Conservation (phyloP, 2,113 vertebrate genomes). For the Chlamydotis undulata region DNA sequence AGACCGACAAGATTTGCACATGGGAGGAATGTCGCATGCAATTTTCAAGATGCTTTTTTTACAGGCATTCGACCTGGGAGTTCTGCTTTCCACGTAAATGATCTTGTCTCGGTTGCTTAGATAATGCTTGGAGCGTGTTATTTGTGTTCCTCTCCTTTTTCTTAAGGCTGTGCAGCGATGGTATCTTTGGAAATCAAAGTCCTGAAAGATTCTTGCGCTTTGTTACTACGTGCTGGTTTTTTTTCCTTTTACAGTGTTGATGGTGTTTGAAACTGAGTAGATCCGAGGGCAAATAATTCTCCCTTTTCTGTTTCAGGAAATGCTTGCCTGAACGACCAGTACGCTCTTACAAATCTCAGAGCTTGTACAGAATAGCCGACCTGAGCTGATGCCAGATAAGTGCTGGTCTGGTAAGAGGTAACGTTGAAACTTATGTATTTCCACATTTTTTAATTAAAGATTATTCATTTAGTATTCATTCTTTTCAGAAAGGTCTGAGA, state of each 20-base stretch:
- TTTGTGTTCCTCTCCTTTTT: not conserved
- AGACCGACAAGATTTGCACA: fast-evolving
- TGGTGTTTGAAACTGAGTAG: not conserved
- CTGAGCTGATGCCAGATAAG: not conserved
- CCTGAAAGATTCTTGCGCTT: not conserved
- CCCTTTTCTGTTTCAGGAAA: not conserved
- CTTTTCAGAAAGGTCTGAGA: not conserved
- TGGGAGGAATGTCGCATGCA: not conserved
- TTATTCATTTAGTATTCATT: not conserved
- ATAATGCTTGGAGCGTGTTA: not conserved
- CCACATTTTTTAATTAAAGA: not conserved
- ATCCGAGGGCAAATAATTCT: not conserved
- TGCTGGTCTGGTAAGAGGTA: not conserved
- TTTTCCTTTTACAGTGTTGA: not conserved
- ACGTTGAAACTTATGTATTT: not conserved
- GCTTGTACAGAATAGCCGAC: not conserved
- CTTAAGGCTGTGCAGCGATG: fast-evolving
- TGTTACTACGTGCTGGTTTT: not conserved
- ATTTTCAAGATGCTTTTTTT: not conserved
- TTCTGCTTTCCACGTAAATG: not conserved
- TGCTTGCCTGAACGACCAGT: not conserved
- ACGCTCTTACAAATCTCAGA: not conserved
- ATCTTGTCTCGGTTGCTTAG: not conserved
- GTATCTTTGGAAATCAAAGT: not conserved
- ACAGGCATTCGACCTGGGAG: not conserved